A percentile compares a stretch with the other conserved stretches of the same genome.
These are phyloP conservation scores for Tenthredo amoena DNA, from an alignment of 2,888 invertebrate species.

Conservation along the genomic window DNA sequence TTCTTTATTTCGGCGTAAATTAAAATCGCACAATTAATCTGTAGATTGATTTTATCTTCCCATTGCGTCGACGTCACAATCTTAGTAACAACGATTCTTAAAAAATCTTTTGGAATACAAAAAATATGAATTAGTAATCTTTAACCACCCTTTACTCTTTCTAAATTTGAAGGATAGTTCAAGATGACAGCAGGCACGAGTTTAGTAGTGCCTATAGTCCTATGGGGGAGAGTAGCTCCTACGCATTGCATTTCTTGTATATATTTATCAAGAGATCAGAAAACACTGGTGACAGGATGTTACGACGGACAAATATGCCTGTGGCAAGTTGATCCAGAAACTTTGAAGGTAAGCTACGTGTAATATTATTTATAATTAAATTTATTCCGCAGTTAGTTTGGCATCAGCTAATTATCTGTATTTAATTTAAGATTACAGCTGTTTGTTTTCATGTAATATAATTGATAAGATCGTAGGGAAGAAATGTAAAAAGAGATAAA, in stretches of 20 bases:
- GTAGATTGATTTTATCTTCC: not conserved
- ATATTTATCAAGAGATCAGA: conserved; percentile 94
- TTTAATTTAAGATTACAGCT: not conserved
- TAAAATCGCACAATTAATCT: not conserved
- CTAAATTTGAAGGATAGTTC: conserved; percentile 53
- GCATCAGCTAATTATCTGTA: conserved; percentile 6
- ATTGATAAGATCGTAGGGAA: not conserved
- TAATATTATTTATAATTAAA: not conserved
- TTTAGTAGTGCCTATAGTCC: conserved; percentile 96
- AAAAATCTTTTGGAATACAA: not conserved
- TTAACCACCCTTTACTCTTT: not conserved
- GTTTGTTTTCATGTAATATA: conserved; percentile 7
- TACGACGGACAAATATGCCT: conserved; percentile 99
- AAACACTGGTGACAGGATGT: conserved; percentile 96
- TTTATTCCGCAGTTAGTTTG: not conserved
- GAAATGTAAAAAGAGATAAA: not conserved
- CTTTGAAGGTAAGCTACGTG: conserved; percentile 81
- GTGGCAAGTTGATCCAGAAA: conserved; percentile 93
- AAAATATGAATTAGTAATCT: not conserved
- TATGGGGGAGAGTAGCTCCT: conserved; percentile 98
- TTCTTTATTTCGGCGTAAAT: not conserved
- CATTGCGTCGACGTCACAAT: not conserved
- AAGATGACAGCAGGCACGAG: conserved; percentile 89
- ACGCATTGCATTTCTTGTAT: conserved; percentile 98
- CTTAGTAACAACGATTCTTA: not conserved